These are phyloP conservation scores for Tethya wilhelma DNA, from an alignment of 37 sponge, comb jelly and placozoan species.

Conservation along the genomic window DNA sequence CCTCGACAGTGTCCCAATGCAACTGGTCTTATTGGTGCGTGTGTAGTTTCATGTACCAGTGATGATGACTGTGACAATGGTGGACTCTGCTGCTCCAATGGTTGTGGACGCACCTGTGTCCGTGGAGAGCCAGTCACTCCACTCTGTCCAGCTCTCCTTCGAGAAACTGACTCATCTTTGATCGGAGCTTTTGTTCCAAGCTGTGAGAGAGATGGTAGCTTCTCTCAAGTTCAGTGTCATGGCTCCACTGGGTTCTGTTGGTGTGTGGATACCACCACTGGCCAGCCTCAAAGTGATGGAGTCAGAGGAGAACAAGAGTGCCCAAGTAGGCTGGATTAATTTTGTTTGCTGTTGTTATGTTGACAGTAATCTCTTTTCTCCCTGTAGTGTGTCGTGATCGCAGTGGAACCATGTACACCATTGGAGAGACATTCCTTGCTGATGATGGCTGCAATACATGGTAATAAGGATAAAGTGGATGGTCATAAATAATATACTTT, in stretches of 20 bases:
- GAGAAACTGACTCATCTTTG: too few species aligned
- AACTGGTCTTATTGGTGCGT: too few species aligned
- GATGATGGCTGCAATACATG: conserved; percentile 52
- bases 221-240: conserved; percentile 39
- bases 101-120: conserved; percentile 24
- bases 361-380: background rate
- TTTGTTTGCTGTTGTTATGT: background rate
- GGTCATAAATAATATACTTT: too few species aligned
- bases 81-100: conserved; percentile 47
- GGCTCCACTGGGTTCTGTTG: conserved; percentile 69
- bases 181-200: conserved; percentile 47
- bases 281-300: conserved; percentile 25
- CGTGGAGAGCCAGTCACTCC: background rate
- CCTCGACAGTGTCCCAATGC: too few species aligned
- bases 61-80: conserved; percentile 6
- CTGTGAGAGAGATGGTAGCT: conserved; percentile 57
- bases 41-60: background rate
- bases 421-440: conserved; percentile 33
- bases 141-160: background rate
- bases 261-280: conserved; percentile 65
- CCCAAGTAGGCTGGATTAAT: background rate
- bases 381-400: conserved; percentile 24
- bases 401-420: conserved; percentile 7
- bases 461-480: too few species aligned
- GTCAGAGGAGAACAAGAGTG: conserved; percentile 4